Conservation (phyloP, 1,140 invertebrate species). For the Conus ventricosus region DNA sequence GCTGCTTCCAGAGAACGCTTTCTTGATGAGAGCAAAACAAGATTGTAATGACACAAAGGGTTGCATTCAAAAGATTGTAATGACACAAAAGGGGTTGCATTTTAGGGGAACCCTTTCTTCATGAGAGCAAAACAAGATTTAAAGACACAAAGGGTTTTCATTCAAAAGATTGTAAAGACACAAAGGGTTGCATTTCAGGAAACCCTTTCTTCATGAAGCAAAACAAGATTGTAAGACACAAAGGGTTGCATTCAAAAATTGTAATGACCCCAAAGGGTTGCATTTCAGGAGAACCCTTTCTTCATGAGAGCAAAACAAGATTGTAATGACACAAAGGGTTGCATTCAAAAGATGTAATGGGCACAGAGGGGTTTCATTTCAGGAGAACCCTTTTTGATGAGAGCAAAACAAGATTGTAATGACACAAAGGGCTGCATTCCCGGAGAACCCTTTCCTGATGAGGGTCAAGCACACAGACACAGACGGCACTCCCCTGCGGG, state of each 20-base stretch:
- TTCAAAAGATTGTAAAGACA: no score
- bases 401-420: slow-evolving; percentile 24
- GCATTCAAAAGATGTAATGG: neutral
- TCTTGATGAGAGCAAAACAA: no score
- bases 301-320: no score
- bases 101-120: slow-evolving; percentile 61
- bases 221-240: no score
- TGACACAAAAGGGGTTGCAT: slow-evolving; percentile 23
- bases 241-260: no score
- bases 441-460: slow-evolving; percentile 64
- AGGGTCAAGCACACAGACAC: slow-evolving; percentile 40
- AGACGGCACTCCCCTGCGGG: slow-evolving; percentile 42
- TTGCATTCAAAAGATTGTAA: slow-evolving; percentile 33
- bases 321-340: no score
- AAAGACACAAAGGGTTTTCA: no score
- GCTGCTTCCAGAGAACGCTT: no score
- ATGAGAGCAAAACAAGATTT: slow-evolving; percentile 40
- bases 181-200: slow-evolving; percentile 45
- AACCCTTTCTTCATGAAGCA: slow-evolving; percentile 62
- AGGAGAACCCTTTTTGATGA: no score
- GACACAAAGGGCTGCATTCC: slow-evolving; percentile 23
- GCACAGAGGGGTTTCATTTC: neutral
- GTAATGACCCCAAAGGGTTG: no score
- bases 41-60: neutral
- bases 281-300: no score